phyloP scores from a whole-genome alignment of 1,140 invertebrate species.

The Heliconius nattereri region DNA sequence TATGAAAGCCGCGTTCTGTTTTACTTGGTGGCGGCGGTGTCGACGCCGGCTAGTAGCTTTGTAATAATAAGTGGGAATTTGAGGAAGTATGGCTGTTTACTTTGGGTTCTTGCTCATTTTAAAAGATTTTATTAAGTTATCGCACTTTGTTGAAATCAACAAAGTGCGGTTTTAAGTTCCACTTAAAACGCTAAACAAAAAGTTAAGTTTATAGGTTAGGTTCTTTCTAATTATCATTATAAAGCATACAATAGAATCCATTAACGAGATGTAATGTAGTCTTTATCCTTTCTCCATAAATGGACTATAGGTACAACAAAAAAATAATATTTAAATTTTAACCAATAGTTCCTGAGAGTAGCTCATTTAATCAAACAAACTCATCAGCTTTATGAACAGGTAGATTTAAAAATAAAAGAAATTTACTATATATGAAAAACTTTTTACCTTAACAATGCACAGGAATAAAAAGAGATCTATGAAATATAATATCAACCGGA shows the following conservation, averaged over 20 bases:
- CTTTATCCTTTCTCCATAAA: background rate
- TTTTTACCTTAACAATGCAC: background rate
- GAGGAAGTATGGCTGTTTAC: background rate
- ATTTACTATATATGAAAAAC: no score
- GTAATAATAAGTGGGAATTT: background rate
- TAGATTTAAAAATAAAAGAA: no score
- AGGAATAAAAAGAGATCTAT: background rate
- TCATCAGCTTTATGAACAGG: background rate
- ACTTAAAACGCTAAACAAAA: background rate
- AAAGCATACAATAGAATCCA: background rate
- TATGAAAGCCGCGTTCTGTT: slow-evolving; percentile 50
- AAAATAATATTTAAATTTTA: background rate
- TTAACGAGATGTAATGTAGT: background rate
- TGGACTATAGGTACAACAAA: background rate
- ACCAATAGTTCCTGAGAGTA: background rate
- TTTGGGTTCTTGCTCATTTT: background rate
- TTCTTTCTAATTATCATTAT: no score
- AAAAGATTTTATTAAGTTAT: background rate
- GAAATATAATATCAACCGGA: background rate
- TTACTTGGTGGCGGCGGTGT: background rate
- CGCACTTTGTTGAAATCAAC: no score
- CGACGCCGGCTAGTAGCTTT: background rate
- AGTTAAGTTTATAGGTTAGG: no score
- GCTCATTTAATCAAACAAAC: background rate
- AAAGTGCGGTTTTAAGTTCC: background rate